Evolutionary conservation across 1,140 invertebrate genomes (phyloP).

Genomic region (Zaprionus davidi): DNA sequence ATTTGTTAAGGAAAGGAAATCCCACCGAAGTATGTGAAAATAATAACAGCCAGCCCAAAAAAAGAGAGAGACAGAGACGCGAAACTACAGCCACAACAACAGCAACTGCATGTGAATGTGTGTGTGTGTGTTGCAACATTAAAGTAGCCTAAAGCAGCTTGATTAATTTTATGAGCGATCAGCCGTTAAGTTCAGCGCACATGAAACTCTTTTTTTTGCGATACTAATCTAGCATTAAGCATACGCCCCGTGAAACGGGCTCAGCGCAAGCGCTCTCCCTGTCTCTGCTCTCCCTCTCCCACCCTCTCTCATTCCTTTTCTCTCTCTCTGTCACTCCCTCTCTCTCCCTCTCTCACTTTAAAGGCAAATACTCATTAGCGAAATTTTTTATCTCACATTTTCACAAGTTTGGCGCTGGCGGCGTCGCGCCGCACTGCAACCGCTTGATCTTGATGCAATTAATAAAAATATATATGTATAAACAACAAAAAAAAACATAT

Average conservation of each 20-base stretch:
- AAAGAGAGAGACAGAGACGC: background rate
- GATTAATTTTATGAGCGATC: conserved; percentile 84
- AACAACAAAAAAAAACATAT: background rate
- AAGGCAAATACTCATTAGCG: conserved; percentile 82
- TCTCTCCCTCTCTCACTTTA: conserved; percentile 23
- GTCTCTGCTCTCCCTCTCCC: conserved; percentile 7
- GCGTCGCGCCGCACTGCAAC: conserved; percentile 39
- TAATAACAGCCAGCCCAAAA: conserved; percentile 66
- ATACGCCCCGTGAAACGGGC: conserved; percentile 64
- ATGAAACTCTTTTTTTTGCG: conserved; percentile 62
- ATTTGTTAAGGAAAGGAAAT: conserved; percentile 81
- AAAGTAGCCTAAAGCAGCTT: conserved; percentile 83
- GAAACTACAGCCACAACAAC: conserved; percentile 25
- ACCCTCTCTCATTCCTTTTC: background rate
- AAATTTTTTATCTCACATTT: conserved; percentile 54
- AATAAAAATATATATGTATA: conserved; percentile 39
- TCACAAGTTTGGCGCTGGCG: conserved; percentile 54
- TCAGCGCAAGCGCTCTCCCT: conserved; percentile 24
- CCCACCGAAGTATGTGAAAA: conserved; percentile 80
- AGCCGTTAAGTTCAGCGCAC: conserved; percentile 84
- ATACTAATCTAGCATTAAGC: conserved; percentile 81
- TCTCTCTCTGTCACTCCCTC: background rate
- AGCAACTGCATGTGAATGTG: conserved; percentile 7
- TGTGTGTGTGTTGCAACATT: conserved; percentile 54
- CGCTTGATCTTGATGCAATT: conserved; percentile 77